Conservation (phyloP, 1,140 invertebrate species). For the Drosophila parabipectinata region DNA sequence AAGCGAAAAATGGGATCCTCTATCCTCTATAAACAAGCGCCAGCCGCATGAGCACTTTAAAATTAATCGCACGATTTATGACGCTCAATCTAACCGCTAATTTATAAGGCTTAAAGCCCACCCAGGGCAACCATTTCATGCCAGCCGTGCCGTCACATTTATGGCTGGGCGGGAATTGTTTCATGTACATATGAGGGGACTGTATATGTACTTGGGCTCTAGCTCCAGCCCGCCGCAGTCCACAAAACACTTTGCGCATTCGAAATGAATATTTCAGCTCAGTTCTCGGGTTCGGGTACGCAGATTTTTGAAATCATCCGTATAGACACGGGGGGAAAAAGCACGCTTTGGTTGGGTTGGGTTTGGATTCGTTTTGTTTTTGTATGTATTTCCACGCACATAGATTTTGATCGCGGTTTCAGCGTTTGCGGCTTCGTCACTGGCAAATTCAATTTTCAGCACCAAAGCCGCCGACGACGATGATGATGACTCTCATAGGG, state of each 20-base stretch:
- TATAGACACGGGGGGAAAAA: slow-evolving; percentile 1
- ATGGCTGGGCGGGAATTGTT: not conserved
- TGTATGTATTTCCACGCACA: slow-evolving; percentile 29
- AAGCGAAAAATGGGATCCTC: slow-evolving; percentile 28
- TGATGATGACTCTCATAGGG: slow-evolving; percentile 4
- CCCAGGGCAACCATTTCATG: not conserved
- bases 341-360: slow-evolving; percentile 10
- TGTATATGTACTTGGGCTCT: not conserved
- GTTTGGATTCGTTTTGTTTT: slow-evolving; percentile 13
- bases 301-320: slow-evolving; percentile 43
- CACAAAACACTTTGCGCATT: slow-evolving; percentile 69
- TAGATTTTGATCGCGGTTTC: slow-evolving; percentile 71
- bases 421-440: slow-evolving; percentile 63
- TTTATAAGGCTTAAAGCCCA: slow-evolving; percentile 65
- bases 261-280: slow-evolving; percentile 65
- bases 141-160: slow-evolving; percentile 11
- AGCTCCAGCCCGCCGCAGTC: slow-evolving; percentile 20
- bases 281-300: slow-evolving; percentile 21
- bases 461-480: slow-evolving; percentile 33
- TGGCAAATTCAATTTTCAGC: slow-evolving; percentile 70
- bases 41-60: slow-evolving; percentile 59
- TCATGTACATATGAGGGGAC: not conserved
- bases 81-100: slow-evolving; percentile 79
- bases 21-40: slow-evolving; percentile 59
- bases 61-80: slow-evolving; percentile 79